These are phyloP conservation scores for Falco punctatus DNA, from an alignment of 2,113 vertebrate genomes.

Conservation along the genomic window DNA sequence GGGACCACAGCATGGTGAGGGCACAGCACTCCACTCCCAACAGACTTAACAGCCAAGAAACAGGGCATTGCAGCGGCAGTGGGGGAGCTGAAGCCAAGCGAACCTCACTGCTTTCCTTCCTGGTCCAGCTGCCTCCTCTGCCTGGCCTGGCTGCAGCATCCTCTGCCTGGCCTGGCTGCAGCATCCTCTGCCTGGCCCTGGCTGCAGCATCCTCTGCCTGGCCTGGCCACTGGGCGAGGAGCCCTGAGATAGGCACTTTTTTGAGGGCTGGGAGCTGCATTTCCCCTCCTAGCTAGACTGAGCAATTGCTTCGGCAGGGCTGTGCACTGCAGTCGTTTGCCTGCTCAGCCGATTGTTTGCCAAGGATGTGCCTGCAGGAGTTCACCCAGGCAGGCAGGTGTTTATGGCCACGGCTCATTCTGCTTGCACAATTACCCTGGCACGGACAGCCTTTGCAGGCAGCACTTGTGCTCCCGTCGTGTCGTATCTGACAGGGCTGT, in stretches of 20 bases:
- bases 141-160: background rate
- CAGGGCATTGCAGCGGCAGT: accelerated
- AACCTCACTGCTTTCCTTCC: background rate
- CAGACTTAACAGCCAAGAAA: background rate
- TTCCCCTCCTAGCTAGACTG: background rate
- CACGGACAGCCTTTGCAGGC: background rate
- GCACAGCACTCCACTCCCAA: background rate
- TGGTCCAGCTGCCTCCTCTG: background rate
- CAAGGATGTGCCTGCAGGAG: background rate
- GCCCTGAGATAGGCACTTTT: accelerated
- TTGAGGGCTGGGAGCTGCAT: background rate
- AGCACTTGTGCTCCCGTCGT: accelerated
- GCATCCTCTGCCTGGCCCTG: background rate
- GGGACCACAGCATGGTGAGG: background rate
- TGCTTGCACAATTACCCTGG: background rate
- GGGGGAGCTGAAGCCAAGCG: background rate
- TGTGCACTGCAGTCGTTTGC: background rate
- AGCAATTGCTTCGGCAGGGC: background rate
- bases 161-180: no score
- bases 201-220: background rate
- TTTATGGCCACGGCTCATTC: background rate
- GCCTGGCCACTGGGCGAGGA: background rate
- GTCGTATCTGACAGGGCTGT: background rate
- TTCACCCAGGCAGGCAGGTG: background rate
- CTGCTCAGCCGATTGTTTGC: background rate